These are phyloP conservation scores for Elachura formosa DNA, from an alignment of 2,113 vertebrate species.

Conservation along the genomic window DNA sequence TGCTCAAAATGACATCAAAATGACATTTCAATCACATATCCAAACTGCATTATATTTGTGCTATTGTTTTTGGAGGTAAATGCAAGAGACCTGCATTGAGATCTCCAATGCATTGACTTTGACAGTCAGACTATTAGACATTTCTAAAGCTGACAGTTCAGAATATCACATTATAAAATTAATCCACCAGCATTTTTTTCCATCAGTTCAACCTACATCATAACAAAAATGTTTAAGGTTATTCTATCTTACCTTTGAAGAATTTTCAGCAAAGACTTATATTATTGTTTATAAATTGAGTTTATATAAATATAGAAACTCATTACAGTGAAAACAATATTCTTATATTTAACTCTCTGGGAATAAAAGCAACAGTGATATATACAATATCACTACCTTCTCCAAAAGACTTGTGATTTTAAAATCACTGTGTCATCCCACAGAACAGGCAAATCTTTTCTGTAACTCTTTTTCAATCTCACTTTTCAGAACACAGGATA, in stretches of 20 bases:
- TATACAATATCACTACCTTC: not conserved
- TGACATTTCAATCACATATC: not conserved
- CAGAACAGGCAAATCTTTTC: not conserved
- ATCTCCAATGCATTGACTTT: not conserved
- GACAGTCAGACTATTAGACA: not conserved
- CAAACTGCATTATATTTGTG: not conserved
- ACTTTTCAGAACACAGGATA: not conserved
- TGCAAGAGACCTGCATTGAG: not conserved
- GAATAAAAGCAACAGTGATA: not conserved
- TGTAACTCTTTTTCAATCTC: not conserved
- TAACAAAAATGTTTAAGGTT: not conserved
- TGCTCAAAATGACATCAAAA: not conserved
- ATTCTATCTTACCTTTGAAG: not conserved
- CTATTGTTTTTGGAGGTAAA: not conserved
- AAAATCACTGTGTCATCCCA: constrained; percentile 3
- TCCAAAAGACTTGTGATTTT: not conserved
- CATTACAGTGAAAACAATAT: not conserved
- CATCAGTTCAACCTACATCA: not conserved
- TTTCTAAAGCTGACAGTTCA: not conserved
- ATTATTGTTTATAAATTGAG: not conserved
- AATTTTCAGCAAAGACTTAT: not conserved
- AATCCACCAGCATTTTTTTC: not conserved
- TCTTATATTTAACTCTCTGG: not conserved
- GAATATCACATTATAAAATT: not conserved
- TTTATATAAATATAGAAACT: not conserved